Conservation (phyloP, 2,113 vertebrate genomes). For the Zapornia atra region DNA sequence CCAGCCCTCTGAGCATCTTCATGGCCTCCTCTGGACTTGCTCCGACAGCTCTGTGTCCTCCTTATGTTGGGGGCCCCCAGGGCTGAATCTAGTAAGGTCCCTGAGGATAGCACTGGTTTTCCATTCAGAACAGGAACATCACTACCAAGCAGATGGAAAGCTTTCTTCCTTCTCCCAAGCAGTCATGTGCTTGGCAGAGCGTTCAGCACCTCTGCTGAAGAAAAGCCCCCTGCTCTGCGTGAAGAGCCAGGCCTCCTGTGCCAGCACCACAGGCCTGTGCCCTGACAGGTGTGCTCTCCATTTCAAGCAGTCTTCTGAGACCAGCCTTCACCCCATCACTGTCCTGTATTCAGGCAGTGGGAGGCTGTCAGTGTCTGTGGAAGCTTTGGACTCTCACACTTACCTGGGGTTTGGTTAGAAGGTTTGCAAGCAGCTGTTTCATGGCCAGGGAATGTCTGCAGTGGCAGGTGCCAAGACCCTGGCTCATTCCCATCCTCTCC, state of each 20-base stretch:
- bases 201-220: background rate
- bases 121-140: background rate
- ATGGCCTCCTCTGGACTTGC: too few relatives aligned
- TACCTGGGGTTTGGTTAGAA: background rate
- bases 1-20: too few relatives aligned
- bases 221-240: background rate
- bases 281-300: background rate
- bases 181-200: background rate
- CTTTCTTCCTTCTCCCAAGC: background rate
- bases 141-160: background rate
- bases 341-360: background rate
- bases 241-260: background rate
- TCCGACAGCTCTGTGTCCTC: too few relatives aligned
- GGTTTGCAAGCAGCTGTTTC: background rate
- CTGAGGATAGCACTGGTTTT: background rate
- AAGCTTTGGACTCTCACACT: background rate
- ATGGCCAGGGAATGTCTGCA: background rate
- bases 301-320: background rate
- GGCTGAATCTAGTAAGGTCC: background rate
- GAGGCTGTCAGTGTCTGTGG: background rate
- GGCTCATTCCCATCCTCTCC: background rate
- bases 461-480: background rate
- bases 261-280: background rate
- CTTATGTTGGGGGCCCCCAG: too few relatives aligned
- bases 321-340: fast-evolving